These are phyloP conservation scores for Drosophila kambysellisi DNA, from an alignment of 2,888 invertebrate genomes.

Conservation along the genomic window DNA sequence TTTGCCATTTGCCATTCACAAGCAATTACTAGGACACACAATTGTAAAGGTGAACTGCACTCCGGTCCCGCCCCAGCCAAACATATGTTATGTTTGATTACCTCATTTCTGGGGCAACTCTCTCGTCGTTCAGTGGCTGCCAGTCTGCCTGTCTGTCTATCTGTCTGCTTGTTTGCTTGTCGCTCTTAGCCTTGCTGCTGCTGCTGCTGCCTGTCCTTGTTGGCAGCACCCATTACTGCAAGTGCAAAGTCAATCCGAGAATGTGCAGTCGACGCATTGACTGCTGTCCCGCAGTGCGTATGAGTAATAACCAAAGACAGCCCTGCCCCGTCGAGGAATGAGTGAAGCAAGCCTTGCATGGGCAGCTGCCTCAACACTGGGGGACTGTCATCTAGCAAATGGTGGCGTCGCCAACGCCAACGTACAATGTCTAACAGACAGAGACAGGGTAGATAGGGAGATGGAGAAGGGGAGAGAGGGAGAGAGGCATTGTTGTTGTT, in stretches of 20 bases:
- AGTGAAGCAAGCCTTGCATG: conserved; percentile 4
- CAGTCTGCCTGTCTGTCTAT: not conserved
- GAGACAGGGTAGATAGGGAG: not conserved
- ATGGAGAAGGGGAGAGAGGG: not conserved
- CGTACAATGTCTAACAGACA: conserved; percentile 27
- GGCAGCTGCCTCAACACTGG: conserved; percentile 2
- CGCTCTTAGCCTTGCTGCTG: not conserved
- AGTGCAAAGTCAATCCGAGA: conserved; percentile 53
- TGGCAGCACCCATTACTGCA: conserved; percentile 54
- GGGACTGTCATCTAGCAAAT: conserved; percentile 57
- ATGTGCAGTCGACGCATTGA: conserved; percentile 57
- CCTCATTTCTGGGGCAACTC: conserved; percentile 61
- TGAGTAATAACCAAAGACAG: conserved; percentile 71
- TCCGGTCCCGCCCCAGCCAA: not conserved
- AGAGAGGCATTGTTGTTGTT: conserved; percentile 17
- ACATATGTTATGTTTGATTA: conserved; percentile 60
- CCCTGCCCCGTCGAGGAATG: conserved; percentile 5
- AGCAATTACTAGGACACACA: conserved; percentile 54
- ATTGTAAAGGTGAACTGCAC: conserved; percentile 34
- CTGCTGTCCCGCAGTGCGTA: conserved; percentile 70
- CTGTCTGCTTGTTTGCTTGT: not conserved
- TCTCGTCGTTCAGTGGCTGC: not conserved
- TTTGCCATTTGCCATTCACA: conserved; percentile 41
- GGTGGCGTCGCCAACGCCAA: conserved; percentile 61
- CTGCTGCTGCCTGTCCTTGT: not conserved